Percentiles rank a stretch among this genome's conserved stretches.
Conservation (phyloP, 2,797 vertebrate genomes). For the Pipistrellus kuhlii region DNA sequence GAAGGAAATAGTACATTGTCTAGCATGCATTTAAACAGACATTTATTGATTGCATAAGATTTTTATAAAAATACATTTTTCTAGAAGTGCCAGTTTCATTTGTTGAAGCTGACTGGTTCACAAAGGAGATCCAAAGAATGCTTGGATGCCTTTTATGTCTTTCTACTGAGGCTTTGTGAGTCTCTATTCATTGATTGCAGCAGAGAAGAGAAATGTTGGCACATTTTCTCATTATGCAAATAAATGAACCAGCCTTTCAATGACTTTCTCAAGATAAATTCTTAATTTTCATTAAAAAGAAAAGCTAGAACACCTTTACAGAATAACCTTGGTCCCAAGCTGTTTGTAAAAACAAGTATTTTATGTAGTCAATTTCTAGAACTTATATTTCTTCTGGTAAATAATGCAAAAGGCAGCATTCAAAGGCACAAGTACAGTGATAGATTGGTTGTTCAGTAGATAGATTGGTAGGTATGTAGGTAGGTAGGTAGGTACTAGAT, state of each 20-base stretch:
- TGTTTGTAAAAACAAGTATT: slow-evolving; percentile 72
- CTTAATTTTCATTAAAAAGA: slow-evolving; percentile 75
- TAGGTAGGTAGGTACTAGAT: not conserved
- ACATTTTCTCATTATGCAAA: slow-evolving; percentile 77
- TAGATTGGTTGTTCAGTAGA: not conserved
- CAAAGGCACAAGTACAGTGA: not conserved
- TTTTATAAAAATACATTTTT: slow-evolving; percentile 68
- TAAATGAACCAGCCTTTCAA: slow-evolving; percentile 69
- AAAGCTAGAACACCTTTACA: slow-evolving; percentile 59
- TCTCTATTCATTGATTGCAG: slow-evolving; percentile 65
- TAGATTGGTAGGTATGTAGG: not conserved
- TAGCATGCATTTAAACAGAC: not conserved
- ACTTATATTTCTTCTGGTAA: slow-evolving; percentile 19
- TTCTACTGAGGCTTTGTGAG: slow-evolving; percentile 51
- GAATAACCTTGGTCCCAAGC: slow-evolving; percentile 62
- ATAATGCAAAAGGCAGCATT: slow-evolving; percentile 24
- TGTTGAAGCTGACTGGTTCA: slow-evolving; percentile 55
- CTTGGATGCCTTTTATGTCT: slow-evolving; percentile 57
- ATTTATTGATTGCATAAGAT: slow-evolving; percentile 63
- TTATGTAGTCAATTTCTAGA: slow-evolving; percentile 44
- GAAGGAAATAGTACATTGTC: not conserved
- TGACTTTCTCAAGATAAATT: slow-evolving; percentile 76
- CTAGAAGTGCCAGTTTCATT: slow-evolving; percentile 54
- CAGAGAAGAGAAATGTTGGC: slow-evolving; percentile 60
- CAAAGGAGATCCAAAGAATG: slow-evolving; percentile 62